Evolutionary conservation across 1,140 invertebrate species (phyloP).

Genomic region (Drosophila sproati): DNA sequence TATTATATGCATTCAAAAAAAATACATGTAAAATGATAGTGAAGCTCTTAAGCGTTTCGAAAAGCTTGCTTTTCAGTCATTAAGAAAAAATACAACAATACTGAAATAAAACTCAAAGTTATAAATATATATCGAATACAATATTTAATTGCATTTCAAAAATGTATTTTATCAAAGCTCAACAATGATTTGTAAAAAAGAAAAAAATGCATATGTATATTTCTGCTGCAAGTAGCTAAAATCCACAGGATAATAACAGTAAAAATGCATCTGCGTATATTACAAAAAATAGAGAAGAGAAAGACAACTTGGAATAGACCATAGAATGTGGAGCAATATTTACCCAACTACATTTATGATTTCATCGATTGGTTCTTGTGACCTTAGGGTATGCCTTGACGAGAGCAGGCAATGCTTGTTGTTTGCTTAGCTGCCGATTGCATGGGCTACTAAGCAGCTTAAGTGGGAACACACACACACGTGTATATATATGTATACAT

Average conservation of each 20-base stretch:
- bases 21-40: too few species aligned
- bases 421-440: slow-evolving; percentile 70
- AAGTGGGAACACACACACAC: slow-evolving; percentile 55
- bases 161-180: too few species aligned
- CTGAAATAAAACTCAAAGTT: too few species aligned
- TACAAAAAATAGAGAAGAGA: not conserved
- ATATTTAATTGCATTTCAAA: too few species aligned
- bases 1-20: too few species aligned
- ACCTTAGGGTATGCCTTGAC: slow-evolving; percentile 48
- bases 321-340: slow-evolving; percentile 2
- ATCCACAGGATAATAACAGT: not conserved
- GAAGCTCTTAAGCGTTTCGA: too few species aligned
- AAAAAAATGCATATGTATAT: too few species aligned
- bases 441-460: slow-evolving; percentile 70
- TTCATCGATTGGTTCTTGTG: slow-evolving; percentile 31
- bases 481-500: slow-evolving; percentile 39
- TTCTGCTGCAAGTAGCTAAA: not conserved
- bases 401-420: slow-evolving; percentile 45
- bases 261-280: not conserved
- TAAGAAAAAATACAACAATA: too few species aligned
- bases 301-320: not conserved
- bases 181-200: too few species aligned
- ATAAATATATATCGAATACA: too few species aligned
- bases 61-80: too few species aligned
- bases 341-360: slow-evolving; percentile 17